Evolutionary conservation across 2,888 invertebrate genomes (phyloP).

Genomic region (Napeogenes inachia): DNA sequence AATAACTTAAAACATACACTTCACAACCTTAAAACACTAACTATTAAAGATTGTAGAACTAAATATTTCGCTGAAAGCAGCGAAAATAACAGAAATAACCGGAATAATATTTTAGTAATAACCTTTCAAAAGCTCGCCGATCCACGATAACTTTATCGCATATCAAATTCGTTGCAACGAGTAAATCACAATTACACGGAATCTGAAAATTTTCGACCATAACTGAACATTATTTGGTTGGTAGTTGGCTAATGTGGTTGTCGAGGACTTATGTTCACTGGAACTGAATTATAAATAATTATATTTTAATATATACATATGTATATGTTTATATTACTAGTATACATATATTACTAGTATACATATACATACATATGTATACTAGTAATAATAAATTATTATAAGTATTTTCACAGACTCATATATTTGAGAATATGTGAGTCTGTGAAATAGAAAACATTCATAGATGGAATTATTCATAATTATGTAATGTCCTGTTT

Average conservation of each 20-base stretch:
- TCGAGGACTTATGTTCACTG: constrained; percentile 36
- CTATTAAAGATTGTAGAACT: background rate
- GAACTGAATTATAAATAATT: constrained; percentile 27
- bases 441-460: no score
- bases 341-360: no score
- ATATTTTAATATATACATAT: background rate
- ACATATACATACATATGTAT: no score
- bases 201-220: constrained; percentile 61
- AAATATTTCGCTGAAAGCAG: constrained; percentile 19
- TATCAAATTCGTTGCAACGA: constrained; percentile 56
- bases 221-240: constrained; percentile 62
- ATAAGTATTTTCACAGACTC: no score
- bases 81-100: constrained; percentile 10
- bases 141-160: constrained; percentile 64
- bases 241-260: constrained; percentile 49
- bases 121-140: constrained; percentile 34
- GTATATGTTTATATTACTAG: no score
- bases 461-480: no score
- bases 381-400: no score
- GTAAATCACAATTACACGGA: constrained; percentile 72
- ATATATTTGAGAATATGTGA: no score
- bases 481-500: no score
- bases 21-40: background rate
- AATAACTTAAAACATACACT: background rate
- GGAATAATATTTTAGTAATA: background rate